phyloP scores from a whole-genome alignment of 1,140 invertebrate species.

The Formica exsecta region DNA sequence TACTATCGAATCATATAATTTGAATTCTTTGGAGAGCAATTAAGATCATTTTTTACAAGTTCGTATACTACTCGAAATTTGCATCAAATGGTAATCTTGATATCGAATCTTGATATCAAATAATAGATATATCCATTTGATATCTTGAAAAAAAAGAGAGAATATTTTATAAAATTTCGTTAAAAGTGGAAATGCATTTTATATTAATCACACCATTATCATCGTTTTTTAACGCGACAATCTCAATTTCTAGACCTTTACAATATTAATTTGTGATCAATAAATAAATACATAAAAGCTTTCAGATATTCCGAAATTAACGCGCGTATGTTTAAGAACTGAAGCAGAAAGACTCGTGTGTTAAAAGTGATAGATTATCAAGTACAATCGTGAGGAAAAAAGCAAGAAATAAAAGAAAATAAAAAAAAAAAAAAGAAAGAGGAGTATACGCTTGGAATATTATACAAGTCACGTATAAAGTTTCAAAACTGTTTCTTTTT shows the following conservation, averaged over 20 bases:
- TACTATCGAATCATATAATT: too few relatives aligned
- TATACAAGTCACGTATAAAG: conserved; percentile 45
- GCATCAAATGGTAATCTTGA: too few relatives aligned
- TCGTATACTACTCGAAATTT: too few relatives aligned
- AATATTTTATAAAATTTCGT: background rate
- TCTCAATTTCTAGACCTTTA: background rate
- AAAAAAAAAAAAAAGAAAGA: background rate
- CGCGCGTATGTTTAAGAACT: background rate
- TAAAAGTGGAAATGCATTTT: background rate
- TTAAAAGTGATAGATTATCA: conserved; percentile 24
- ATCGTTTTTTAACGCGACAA: background rate
- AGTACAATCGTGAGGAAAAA: background rate
- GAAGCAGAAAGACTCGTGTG: background rate
- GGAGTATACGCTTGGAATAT: background rate
- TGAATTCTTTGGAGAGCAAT: too few relatives aligned
- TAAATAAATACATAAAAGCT: background rate
- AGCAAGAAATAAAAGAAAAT: background rate
- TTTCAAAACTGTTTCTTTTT: conserved; percentile 35
- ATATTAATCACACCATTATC: background rate
- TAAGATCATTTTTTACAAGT: too few relatives aligned
- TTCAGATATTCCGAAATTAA: background rate
- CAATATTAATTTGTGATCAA: background rate
- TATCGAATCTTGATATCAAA: background rate
- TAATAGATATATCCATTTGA: background rate
- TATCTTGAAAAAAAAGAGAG: background rate